Percentiles rank a stretch among this genome's conserved stretches.
Conservation (phyloP, 2,888 invertebrate species). For the Phengaris arion region DNA sequence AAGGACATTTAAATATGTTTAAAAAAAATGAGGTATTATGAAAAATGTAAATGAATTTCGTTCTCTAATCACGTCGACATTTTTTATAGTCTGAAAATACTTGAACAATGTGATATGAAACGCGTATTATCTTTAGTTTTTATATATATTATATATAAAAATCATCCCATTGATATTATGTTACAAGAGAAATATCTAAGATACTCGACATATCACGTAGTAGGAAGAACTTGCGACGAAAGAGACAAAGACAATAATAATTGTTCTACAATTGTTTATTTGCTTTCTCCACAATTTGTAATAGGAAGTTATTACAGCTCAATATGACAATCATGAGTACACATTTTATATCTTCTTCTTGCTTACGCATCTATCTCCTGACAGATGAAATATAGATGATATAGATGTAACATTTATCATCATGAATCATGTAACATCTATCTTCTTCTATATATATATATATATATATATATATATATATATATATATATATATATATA, state of each 20-base stretch:
- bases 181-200: not conserved
- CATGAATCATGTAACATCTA: not conserved
- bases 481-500: no score
- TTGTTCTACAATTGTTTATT: slow-evolving; percentile 8
- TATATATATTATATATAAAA: not conserved
- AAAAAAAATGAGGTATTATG: not conserved
- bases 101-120: not conserved
- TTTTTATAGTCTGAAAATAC: not conserved
- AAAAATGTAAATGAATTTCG: no score
- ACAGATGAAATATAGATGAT: slow-evolving; percentile 14
- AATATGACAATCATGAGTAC: slow-evolving; percentile 12
- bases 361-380: not conserved
- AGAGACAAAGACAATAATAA: slow-evolving; percentile 18
- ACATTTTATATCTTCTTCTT: not conserved
- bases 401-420: not conserved
- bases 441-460: no score
- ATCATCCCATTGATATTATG: not conserved
- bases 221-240: not conserved
- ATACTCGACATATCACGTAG: slow-evolving; percentile 6
- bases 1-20: not conserved
- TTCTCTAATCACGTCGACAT: no score
- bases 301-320: slow-evolving; percentile 27
- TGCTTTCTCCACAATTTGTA: slow-evolving; percentile 27
- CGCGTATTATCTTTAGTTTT: not conserved
- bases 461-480: no score